phyloP scores from a whole-genome alignment of 2,797 vertebrate species.

The Coluber constrictor region DNA sequence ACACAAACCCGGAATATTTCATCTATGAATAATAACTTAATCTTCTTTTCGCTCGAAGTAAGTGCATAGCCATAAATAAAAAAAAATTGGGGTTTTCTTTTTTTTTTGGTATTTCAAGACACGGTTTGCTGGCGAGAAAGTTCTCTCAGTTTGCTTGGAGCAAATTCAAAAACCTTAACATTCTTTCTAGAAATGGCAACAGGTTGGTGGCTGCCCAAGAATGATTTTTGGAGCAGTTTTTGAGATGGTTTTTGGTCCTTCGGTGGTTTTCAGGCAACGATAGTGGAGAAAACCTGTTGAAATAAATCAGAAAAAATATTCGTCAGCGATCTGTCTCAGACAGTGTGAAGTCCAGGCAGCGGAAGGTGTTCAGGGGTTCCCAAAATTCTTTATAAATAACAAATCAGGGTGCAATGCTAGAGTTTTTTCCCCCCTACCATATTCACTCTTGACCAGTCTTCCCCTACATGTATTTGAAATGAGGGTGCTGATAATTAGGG shows the following conservation, averaged over 20 bases:
- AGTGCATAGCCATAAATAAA: neutral
- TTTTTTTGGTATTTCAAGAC: neutral
- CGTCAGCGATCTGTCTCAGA: neutral
- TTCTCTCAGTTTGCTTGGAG: neutral
- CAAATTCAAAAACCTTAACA: neutral
- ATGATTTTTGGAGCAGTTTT: neutral
- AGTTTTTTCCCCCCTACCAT: rapidly evolving
- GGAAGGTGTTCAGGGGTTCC: too few relatives aligned
- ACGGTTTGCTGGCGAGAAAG: neutral
- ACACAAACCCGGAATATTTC: neutral
- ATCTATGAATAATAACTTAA: neutral
- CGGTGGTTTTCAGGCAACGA: too few relatives aligned
- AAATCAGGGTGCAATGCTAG: neutral
- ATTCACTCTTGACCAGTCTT: neutral
- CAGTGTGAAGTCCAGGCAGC: too few relatives aligned
- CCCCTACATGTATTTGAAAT: neutral
- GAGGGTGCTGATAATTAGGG: neutral
- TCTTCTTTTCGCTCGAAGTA: neutral
- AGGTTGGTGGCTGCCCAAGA: neutral
- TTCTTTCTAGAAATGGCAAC: neutral
- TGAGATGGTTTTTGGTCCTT: too few relatives aligned
- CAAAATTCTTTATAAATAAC: neutral
- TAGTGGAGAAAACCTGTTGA: neutral
- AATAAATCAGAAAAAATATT: neutral
- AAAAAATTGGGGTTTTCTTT: too few relatives aligned